Conservation (phyloP, 2,888 invertebrate species). For the Megaustenia siamemsis region DNA sequence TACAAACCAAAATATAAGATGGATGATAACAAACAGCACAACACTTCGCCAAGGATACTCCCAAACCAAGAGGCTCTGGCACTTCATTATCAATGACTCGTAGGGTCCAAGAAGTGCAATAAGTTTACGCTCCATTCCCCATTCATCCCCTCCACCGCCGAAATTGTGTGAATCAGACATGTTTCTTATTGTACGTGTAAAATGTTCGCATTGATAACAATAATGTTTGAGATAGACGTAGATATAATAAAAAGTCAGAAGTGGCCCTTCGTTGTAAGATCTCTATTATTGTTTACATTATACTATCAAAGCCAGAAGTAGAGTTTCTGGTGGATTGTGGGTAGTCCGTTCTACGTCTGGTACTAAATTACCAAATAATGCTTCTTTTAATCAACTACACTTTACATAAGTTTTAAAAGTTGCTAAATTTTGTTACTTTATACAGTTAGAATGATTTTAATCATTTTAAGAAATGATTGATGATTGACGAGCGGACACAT, state of each 20-base stretch:
- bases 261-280: background rate
- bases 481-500: too few species aligned
- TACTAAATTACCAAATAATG: too few species aligned
- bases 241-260: too few species aligned
- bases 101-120: conserved; percentile 70
- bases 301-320: background rate
- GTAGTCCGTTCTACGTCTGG: background rate
- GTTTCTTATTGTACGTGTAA: conserved; percentile 2
- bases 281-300: conserved; percentile 49
- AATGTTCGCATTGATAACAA: background rate
- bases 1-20: conserved; percentile 79
- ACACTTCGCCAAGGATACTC: conserved; percentile 78
- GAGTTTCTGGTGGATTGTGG: conserved; percentile 32
- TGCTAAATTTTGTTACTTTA: too few species aligned
- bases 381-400: too few species aligned
- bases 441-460: too few species aligned
- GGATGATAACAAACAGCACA: conserved; percentile 74
- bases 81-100: conserved; percentile 77
- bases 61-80: conserved; percentile 80
- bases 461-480: too few species aligned
- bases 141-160: conserved; percentile 37
- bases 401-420: too few species aligned
- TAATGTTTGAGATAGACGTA: background rate
- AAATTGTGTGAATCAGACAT: conserved; percentile 53
- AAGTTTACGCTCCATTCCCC: conserved; percentile 63